Percentiles rank a stretch among this genome's conserved stretches.
These are phyloP conservation scores for Heliornis fulica DNA, from an alignment of 2,113 vertebrate species.

Conservation along the genomic window DNA sequence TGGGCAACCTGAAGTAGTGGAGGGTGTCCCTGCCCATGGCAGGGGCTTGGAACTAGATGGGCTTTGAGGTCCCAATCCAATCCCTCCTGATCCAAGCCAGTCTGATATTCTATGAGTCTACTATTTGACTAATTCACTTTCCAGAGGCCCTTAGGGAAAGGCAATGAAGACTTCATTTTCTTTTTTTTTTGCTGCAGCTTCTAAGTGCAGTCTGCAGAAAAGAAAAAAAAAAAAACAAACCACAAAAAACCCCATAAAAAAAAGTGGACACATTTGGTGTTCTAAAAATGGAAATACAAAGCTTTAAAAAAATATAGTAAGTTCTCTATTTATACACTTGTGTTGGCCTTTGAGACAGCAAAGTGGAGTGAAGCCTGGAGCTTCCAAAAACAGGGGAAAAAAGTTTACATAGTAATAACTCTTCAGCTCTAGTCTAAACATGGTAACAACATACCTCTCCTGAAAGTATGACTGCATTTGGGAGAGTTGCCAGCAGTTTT, in stretches of 20 bases:
- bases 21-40: too few species aligned
- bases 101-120: too few species aligned
- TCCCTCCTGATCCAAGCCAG: too few species aligned
- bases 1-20: too few species aligned
- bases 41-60: too few species aligned
- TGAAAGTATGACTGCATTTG: constrained; percentile 80
- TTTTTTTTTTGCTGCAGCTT: neutral
- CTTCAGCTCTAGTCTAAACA: constrained; percentile 10
- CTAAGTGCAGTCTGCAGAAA: neutral
- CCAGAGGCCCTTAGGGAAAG: neutral
- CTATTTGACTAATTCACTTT: neutral
- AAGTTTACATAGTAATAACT: neutral
- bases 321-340: constrained; percentile 51
- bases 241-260: too few species aligned
- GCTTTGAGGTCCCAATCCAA: too few species aligned
- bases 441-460: constrained; percentile 71
- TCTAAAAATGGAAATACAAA: neutral
- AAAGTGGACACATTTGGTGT: neutral
- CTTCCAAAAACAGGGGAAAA: neutral
- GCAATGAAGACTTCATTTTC: neutral
- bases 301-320: constrained; percentile 7
- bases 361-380: neutral
- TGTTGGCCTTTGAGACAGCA: constrained; percentile 73
- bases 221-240: too few species aligned
- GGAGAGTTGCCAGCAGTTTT: constrained; percentile 79